Evolutionary conservation across 2,797 vertebrate genomes (phyloP), one percentile per base, ranked within the genome.

Genomic region (Coracias cyanogaster): DNA sequence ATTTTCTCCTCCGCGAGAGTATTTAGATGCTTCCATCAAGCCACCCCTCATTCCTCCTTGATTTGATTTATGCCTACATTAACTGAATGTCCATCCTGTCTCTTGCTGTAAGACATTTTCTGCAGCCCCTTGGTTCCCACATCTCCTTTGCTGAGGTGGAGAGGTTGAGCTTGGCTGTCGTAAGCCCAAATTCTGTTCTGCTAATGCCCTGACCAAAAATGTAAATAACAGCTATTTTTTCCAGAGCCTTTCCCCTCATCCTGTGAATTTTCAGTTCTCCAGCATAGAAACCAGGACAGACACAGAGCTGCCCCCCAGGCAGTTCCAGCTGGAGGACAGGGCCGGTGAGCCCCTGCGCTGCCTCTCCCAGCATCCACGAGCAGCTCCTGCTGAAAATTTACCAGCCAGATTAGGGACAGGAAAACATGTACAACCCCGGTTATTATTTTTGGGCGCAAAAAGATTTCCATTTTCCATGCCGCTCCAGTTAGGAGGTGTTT

Each of bases 371-470:
- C 66, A 48, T 33, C 52, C 10, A 18, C 3, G 1, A 65, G 76
- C 28, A 41, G 55, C 79, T 89, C 49, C 81, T 21, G 62, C 21
- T 0, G 19, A 72, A 77, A 79, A 69, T 54, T 65, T 31, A 54
- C 43, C 73, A 37, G 46, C 84, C 74, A 35, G 54, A 46, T 81
- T 33, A 88, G 70, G 82, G 73, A 43, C 77, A 89, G 94, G 93
- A 94, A 95, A 90, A 87, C 80, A 76, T 1, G 6, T 35, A 61
- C 31, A 61, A 69, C 33, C 67, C 67, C 2, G 0, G 73, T 67
- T 94, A 84, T 88, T 96, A 74, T 79, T 91, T 76, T 88, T 90
- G 93, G 86, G 92, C 61, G 58, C 46, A 65, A 57, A 49, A 65
- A 48, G 51, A 29, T 86, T 95, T 93, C 88, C 86, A 49, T 67